These are phyloP conservation scores for Thomomys bottae DNA, from an alignment of 2,113 vertebrate species.

Conservation along the genomic window DNA sequence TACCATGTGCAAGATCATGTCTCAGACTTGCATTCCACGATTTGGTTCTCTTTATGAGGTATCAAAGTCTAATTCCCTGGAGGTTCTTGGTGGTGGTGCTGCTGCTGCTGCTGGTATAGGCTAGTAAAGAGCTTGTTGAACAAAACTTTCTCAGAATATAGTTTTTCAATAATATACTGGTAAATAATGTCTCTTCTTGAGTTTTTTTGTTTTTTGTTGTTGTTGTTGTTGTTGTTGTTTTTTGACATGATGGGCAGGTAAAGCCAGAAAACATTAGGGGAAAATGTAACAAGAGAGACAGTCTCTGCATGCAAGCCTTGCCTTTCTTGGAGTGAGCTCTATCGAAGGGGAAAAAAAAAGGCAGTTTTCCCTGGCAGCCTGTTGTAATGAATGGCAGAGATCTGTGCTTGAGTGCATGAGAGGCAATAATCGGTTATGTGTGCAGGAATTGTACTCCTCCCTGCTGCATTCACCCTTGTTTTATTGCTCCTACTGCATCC, in stretches of 20 bases:
- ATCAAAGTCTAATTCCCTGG: neutral
- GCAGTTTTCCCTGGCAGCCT: neutral
- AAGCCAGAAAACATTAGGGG: neutral
- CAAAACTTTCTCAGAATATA: constrained; percentile 52
- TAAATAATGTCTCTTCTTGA: neutral
- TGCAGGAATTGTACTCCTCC: constrained; percentile 40
- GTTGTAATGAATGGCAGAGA: constrained; percentile 38
- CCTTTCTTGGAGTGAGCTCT: neutral
- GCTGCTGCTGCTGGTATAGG: neutral
- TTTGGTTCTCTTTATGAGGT: neutral
- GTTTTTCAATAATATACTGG: neutral
- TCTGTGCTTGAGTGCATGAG: constrained; percentile 30
- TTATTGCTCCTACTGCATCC: constrained; percentile 73
- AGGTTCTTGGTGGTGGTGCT: neutral
- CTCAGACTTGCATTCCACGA: neutral
- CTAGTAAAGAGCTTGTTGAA: constrained; percentile 1
- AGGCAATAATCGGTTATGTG: constrained; percentile 61
- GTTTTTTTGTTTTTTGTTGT: neutral
- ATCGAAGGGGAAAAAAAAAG: neutral
- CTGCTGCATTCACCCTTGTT: constrained; percentile 74
- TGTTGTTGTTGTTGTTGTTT: no score
- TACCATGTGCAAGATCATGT: neutral
- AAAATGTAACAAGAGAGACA: neutral
- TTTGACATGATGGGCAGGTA: neutral
- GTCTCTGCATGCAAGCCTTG: neutral